Evolutionary conservation across 2,888 invertebrate genomes (phyloP), one percentile per base, ranked within the genome.

Genomic region (Eilema griseolum): DNA sequence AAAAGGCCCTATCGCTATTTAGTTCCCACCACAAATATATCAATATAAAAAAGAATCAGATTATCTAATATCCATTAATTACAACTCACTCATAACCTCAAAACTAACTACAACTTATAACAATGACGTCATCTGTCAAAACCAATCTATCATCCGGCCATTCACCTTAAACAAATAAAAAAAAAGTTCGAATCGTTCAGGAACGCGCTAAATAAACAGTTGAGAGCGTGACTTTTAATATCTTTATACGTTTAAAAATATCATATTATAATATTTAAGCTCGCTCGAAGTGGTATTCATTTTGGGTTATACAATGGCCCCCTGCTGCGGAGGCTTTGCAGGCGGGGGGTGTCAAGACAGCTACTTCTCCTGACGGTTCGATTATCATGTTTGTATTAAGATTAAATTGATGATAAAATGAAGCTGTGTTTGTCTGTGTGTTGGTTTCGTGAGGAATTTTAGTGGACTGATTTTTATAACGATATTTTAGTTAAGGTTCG

Each of bases 231-330:
- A 94, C 92, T 93, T 88, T 94, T 94, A 94, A 95, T 94, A 95
- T 94, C 93, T 94, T 92, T 93, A 95, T 94, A 90, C 93, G 89
- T 93, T 94, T 92, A 89, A 93, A 94, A 94, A 95, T 95, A 95
- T 95, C 95, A 95, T 94, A 95, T 95, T 95, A 95, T 95, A 95
- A 94, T 94, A 94, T 94, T 72, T 94, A 93, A 93, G 89, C 90
- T 91, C 77, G 91, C 90, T 89, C 66, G 90, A 84, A 85, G 84
- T 85, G 82, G 79, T 90, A 87, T 91, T 91, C 95, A 93, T 95
- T 94, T 94, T 90, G 91, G 88, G 79, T 72, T 74, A 83, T 87
- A 94, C 93, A 94, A 95, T 88, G 92, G 90, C 76, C 82, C 88
- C 95, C 94, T 82, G 94, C 80, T 77, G 93, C 16, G 90, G 73